Conservation (phyloP, 2,888 invertebrate species). For the Drosophila bunnanda region DNA sequence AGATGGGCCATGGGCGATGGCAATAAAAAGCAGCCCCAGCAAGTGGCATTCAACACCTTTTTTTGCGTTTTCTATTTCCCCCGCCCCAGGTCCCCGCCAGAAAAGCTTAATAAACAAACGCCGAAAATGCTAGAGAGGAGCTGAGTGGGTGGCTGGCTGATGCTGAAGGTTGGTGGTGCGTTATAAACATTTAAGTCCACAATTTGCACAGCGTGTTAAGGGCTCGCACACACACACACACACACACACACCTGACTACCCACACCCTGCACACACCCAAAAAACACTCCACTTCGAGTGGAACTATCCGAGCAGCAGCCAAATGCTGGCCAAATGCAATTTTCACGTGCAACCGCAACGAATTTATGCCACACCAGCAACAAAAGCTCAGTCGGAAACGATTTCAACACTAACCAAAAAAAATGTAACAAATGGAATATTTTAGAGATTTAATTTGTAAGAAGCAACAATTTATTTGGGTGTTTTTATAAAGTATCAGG, state of each 20-base stretch:
- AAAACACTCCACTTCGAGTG: conserved; percentile 27
- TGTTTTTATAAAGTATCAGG: rapidly evolving
- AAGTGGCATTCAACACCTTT: conserved; percentile 78
- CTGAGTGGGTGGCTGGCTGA: not conserved
- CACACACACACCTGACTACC: not conserved
- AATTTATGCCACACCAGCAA: conserved; percentile 79
- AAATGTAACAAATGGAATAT: not conserved
- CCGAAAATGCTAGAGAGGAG: conserved; percentile 51
- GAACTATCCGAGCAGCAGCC: conserved; percentile 44
- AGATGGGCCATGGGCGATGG: conserved; percentile 59
- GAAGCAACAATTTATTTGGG: rapidly evolving
- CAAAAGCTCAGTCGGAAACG: conserved; percentile 48
- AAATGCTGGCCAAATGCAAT: conserved; percentile 76
- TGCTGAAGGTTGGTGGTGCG: conserved; percentile 34
- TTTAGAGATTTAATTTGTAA: too few species aligned
- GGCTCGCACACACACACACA: conserved; percentile 36
- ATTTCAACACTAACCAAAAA: conserved; percentile 22
- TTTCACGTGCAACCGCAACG: conserved; percentile 80
- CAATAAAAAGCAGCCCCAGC: conserved; percentile 76
- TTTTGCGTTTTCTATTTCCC: conserved; percentile 51
- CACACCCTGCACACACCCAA: conserved; percentile 22
- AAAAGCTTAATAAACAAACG: conserved; percentile 80
- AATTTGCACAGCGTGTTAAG: conserved; percentile 74
- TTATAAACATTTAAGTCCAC: conserved; percentile 82
- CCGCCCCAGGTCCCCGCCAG: conserved; percentile 1